A percentile compares a stretch with the other conserved stretches of the same genome.
These are phyloP conservation scores for Lamproptera curius DNA, from an alignment of 2,888 invertebrate species.

Conservation along the genomic window DNA sequence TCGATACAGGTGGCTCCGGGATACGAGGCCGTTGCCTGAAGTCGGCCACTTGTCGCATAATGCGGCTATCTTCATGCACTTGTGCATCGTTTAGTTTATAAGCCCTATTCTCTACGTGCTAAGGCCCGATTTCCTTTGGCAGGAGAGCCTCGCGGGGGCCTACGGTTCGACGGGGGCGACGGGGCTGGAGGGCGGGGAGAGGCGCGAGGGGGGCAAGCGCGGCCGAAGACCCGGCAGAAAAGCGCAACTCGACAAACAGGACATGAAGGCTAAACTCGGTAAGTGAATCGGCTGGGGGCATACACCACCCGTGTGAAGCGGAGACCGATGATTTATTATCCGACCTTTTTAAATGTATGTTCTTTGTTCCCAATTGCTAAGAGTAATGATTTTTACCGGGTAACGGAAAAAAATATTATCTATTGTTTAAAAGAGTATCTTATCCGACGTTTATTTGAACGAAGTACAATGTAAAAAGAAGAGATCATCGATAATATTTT, in stretches of 20 bases:
- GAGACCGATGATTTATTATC: too few species aligned
- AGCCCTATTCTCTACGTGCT: neutral
- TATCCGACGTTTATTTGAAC: too few species aligned
- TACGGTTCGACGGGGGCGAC: conserved; percentile 56
- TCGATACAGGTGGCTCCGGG: conserved; percentile 12
- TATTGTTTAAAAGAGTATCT: too few species aligned
- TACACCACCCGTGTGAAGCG: too few species aligned
- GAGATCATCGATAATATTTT: too few species aligned
- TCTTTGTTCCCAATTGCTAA: too few species aligned
- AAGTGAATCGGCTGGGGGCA: too few species aligned
- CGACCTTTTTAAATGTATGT: too few species aligned
- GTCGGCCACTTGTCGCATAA: neutral
- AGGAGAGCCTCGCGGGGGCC: conserved; percentile 60
- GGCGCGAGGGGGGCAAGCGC: conserved; percentile 90
- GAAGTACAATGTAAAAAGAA: too few species aligned
- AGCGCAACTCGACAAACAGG: conserved; percentile 90
- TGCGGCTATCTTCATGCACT: conserved; percentile 7
- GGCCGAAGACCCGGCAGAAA: conserved; percentile 94
- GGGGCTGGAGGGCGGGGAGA: conserved; percentile 75
- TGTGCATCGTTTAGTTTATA: conserved; percentile 8
- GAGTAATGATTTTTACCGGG: too few species aligned
- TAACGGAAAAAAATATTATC: too few species aligned
- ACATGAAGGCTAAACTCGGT: conserved; percentile 96
- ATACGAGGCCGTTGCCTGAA: conserved; percentile 7
- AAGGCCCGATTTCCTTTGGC: conserved; percentile 17